Evolutionary conservation across 2,888 invertebrate genomes (phyloP).

Genomic region (Caenorhabditis sp.): DNA sequence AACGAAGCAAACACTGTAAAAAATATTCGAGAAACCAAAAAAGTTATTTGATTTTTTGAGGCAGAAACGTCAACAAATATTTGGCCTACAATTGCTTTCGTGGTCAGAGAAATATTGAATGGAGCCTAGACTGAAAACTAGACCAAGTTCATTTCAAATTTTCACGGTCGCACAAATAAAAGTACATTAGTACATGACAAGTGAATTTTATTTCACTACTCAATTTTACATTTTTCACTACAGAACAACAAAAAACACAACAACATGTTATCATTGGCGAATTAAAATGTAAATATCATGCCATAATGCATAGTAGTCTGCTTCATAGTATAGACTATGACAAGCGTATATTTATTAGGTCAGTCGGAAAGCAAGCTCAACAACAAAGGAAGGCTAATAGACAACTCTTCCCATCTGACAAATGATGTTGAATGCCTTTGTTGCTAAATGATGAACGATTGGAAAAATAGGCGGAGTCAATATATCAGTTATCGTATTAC

Average conservation of each 20-base stretch:
- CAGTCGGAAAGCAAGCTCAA: neutral
- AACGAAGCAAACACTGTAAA: neutral
- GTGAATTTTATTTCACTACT: neutral
- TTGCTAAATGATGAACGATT: neutral
- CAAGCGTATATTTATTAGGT: neutral
- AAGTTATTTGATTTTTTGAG: neutral
- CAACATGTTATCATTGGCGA: neutral
- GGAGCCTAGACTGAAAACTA: no score
- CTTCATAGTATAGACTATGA: neutral
- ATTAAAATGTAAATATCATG: neutral
- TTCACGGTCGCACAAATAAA: no score
- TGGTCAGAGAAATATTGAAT: no score
- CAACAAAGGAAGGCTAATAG: neutral
- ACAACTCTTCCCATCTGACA: neutral
- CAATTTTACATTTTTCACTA: neutral
- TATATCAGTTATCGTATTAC: neutral
- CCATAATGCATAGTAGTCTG: neutral
- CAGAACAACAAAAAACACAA: neutral
- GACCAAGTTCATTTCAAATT: no score
- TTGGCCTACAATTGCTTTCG: no score
- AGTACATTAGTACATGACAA: no score
- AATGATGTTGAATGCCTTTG: neutral
- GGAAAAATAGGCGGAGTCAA: neutral
- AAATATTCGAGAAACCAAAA: conserved; percentile 3
- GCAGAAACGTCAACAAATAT: neutral